These are phyloP conservation scores for Notothenia rossii DNA, from an alignment of 2,113 vertebrate genomes.

Conservation along the genomic window DNA sequence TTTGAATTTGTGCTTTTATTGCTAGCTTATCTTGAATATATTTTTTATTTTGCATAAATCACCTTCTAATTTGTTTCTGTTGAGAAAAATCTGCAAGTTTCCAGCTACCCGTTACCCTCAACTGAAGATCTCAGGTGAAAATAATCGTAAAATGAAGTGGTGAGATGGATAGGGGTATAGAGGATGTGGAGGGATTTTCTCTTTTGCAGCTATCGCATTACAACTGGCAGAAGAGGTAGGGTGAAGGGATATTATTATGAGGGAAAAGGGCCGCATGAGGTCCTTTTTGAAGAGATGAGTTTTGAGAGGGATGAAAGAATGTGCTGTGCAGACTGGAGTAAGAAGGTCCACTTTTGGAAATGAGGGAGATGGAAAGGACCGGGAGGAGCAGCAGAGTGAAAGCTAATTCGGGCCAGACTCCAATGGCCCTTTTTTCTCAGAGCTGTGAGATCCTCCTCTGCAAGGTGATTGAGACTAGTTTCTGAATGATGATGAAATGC, in stretches of 20 bases:
- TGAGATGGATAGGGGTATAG: background rate
- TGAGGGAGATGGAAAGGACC: slow-evolving; percentile 5
- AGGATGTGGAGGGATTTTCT: background rate
- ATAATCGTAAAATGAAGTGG: background rate
- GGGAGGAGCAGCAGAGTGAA: slow-evolving; percentile 11
- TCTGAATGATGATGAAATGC: slow-evolving; percentile 17
- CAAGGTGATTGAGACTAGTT: slow-evolving; percentile 41
- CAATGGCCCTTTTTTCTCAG: slow-evolving; percentile 5
- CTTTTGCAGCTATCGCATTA: slow-evolving; percentile 3
- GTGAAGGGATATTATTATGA: slow-evolving; percentile 32
- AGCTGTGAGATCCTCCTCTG: slow-evolving; percentile 41
- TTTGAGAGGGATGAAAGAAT: slow-evolving; percentile 31
- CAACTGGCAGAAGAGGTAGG: slow-evolving; percentile 17
- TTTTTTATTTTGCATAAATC: too few relatives aligned
- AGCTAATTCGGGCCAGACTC: slow-evolving; percentile 1
- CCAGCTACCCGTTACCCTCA: background rate
- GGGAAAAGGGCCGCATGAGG: slow-evolving; percentile 11
- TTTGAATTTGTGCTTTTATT: too few relatives aligned
- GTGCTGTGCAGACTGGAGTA: slow-evolving; percentile 8
- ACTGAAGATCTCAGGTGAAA: slow-evolving; percentile 24
- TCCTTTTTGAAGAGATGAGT: slow-evolving; percentile 35
- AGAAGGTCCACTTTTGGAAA: slow-evolving; percentile 53
- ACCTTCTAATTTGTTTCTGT: too few relatives aligned
- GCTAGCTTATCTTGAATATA: too few relatives aligned
- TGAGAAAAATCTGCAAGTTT: too few relatives aligned